phyloP scores from a whole-genome alignment of 2,888 invertebrate species.

The Cheilosia variabilis region DNA sequence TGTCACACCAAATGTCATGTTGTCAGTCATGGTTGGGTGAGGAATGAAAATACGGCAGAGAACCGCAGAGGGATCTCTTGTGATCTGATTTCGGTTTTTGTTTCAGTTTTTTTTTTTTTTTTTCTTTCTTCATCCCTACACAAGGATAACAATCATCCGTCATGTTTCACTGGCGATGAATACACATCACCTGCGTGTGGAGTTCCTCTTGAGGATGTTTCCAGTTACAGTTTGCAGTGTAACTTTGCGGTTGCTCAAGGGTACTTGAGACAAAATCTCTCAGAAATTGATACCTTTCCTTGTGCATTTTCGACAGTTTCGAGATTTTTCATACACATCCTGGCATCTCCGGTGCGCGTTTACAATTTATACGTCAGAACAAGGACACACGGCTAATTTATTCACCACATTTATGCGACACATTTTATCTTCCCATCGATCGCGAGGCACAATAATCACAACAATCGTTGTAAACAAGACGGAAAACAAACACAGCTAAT shows the following conservation, averaged over 20 bases:
- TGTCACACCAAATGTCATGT: conserved; percentile 75
- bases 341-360: conserved; percentile 8
- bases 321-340: conserved; percentile 1
- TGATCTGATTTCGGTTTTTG: conserved; percentile 48
- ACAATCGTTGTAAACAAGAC: conserved; percentile 50
- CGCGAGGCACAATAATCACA: conserved; percentile 23
- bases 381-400: conserved; percentile 46
- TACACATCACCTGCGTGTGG: conserved; percentile 53
- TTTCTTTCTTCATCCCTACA: conserved; percentile 39
- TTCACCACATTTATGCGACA: conserved; percentile 37
- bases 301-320: background rate
- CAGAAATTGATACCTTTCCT: conserved; percentile 18
- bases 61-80: conserved; percentile 62
- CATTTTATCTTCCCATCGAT: conserved; percentile 58
- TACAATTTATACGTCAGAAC: conserved; percentile 13
- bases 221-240: too few species aligned
- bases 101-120: conserved; percentile 5
- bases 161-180: conserved; percentile 61
- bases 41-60: conserved; percentile 59
- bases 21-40: conserved; percentile 74
- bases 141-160: conserved; percentile 67
- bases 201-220: too few species aligned
- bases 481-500: conserved; percentile 69
- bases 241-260: conserved; percentile 53
- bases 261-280: conserved; percentile 60